phyloP scores from a whole-genome alignment of 2,797 vertebrate genomes.

The Cyclura pinguis region DNA sequence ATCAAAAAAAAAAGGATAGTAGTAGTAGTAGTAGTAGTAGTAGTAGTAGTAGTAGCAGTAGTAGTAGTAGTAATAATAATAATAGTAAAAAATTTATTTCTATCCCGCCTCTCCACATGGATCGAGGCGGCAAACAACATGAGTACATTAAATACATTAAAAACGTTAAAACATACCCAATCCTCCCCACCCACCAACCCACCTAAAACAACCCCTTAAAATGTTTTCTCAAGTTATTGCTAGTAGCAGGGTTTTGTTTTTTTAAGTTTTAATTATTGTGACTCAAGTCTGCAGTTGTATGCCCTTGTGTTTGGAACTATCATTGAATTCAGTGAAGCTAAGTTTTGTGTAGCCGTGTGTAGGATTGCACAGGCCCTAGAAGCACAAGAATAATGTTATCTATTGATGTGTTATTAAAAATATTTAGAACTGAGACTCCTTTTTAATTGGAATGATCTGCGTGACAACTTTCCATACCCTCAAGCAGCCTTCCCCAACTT shows the following conservation, averaged over 20 bases:
- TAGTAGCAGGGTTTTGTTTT: not conserved
- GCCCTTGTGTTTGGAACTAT: not conserved
- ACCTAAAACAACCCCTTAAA: no score
- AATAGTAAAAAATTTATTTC: no score
- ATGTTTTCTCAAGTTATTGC: not conserved
- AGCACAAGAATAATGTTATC: not conserved
- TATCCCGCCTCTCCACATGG: no score
- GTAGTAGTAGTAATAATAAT: no score
- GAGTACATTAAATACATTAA: no score
- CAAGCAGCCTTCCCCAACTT: not conserved
- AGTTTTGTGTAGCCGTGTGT: not conserved
- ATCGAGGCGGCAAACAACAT: no score
- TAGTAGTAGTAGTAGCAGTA: no score
- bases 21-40: no score
- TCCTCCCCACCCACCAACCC: no score
- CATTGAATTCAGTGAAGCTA: not conserved
- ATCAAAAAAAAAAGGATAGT: not conserved
- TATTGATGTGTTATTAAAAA: not conserved
- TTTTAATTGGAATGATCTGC: constrained; percentile 47
- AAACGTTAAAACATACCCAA: no score
- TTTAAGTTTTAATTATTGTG: not conserved
- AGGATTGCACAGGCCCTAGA: not conserved
- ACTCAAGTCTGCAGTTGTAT: not conserved
- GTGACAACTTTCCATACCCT: not conserved
- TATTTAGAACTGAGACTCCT: constrained; percentile 2